A percentile compares a stretch with the other conserved stretches of the same genome.
phyloP scores from a whole-genome alignment of 2,113 vertebrate species.

The Tretioscincus oriximinensis region DNA sequence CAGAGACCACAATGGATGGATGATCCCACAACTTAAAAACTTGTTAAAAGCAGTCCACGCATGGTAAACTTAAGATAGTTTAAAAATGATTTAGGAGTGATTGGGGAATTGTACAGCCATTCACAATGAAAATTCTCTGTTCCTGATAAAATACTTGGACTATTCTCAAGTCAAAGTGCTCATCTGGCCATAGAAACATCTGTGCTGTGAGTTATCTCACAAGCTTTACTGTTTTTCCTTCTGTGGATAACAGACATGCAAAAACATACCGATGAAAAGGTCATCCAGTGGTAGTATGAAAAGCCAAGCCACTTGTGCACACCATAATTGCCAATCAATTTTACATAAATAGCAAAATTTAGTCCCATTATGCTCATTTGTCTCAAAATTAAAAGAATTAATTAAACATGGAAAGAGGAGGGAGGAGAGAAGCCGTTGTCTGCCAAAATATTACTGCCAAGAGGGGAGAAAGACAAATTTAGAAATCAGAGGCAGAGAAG shows the following conservation, averaged over 20 bases:
- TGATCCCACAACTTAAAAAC: no score
- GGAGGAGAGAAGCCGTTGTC: slow-evolving; percentile 48
- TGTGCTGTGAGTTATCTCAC: background rate
- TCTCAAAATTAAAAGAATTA: slow-evolving; percentile 78
- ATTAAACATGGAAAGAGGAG: slow-evolving; percentile 65
- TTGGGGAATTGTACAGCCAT: no score
- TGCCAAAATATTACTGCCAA: slow-evolving; percentile 70
- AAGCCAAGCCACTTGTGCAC: slow-evolving; percentile 64
- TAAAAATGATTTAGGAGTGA: no score
- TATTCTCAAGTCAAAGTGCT: no score
- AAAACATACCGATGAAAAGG: slow-evolving; percentile 58
- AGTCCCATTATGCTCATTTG: slow-evolving; percentile 77
- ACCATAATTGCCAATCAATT: slow-evolving; percentile 74
- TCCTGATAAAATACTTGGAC: no score
- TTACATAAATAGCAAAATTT: slow-evolving; percentile 77
- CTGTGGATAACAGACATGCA: slow-evolving; percentile 44
- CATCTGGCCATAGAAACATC: background rate
- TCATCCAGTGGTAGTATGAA: slow-evolving; percentile 68
- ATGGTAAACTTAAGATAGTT: no score
- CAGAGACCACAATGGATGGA: no score
- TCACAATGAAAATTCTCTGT: no score
- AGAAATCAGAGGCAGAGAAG: slow-evolving; percentile 31
- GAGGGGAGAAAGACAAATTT: slow-evolving; percentile 54
- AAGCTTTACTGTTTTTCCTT: background rate
- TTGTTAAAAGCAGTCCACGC: no score